Evolutionary conservation across 2,888 invertebrate genomes (phyloP).

Genomic region (Temnothorax rugatulus): DNA sequence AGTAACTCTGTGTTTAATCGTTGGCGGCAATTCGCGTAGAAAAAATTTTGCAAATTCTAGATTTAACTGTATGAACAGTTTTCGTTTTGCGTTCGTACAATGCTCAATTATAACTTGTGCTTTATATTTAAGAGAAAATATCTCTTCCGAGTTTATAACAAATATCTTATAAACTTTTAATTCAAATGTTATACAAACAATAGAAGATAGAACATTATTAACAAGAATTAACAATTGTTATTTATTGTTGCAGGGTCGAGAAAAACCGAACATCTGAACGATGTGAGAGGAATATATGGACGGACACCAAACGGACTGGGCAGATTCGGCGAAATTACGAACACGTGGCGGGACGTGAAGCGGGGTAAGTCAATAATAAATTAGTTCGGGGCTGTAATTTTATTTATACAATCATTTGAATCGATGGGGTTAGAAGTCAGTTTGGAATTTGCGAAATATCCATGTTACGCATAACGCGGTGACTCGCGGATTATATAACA

Average conservation of each 20-base stretch:
- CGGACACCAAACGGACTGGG: slow-evolving; percentile 73
- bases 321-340: slow-evolving; percentile 84
- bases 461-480: not conserved
- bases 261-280: slow-evolving; percentile 67
- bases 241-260: slow-evolving; percentile 70
- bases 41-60: not conserved
- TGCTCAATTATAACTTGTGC: not conserved
- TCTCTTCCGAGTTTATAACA: not conserved
- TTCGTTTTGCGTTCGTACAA: not conserved
- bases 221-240: not conserved
- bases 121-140: not conserved
- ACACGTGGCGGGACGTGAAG: slow-evolving; percentile 85
- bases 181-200: not conserved
- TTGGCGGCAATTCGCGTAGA: not conserved
- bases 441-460: not conserved
- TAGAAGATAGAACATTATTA: not conserved
- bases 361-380: slow-evolving; percentile 80
- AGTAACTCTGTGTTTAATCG: not conserved
- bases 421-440: not conserved
- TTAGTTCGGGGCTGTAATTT: not conserved
- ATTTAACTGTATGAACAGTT: not conserved
- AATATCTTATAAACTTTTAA: not conserved
- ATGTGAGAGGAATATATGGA: slow-evolving; percentile 79
- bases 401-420: not conserved
- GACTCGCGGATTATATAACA: not conserved